Conservation (phyloP, 1,140 invertebrate species). For the Drosophila fuyamai region DNA sequence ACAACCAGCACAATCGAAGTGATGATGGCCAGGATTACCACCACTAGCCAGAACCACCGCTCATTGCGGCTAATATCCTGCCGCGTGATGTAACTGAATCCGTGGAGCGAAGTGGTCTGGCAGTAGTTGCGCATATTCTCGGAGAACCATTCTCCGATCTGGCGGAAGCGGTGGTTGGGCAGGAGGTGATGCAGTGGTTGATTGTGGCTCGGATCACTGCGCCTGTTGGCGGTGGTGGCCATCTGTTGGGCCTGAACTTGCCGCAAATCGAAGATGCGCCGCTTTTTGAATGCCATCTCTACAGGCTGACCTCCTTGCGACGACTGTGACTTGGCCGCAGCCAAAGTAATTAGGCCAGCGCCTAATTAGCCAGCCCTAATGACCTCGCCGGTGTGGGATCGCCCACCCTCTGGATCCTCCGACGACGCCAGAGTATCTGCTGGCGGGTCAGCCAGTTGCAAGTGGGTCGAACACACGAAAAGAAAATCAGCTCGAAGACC, state of each 20-base stretch:
- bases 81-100: conserved; percentile 79
- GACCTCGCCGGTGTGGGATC: conserved; percentile 10
- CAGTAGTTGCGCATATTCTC: conserved; percentile 84
- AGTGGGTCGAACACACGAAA: conserved; percentile 69
- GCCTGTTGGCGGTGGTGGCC: neutral
- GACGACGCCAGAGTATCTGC: conserved; percentile 55
- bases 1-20: conserved; percentile 84
- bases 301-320: neutral
- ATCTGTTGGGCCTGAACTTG: conserved; percentile 58
- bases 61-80: conserved; percentile 67
- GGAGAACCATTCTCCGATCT: conserved; percentile 59
- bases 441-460: conserved; percentile 73
- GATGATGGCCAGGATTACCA: conserved; percentile 84
- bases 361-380: conserved; percentile 62
- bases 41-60: conserved; percentile 84
- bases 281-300: conserved; percentile 69
- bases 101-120: conserved; percentile 84
- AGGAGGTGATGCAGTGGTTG: neutral
- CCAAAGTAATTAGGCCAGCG: conserved; percentile 15
- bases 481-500: conserved; percentile 88
- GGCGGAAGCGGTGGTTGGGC: conserved; percentile 8
- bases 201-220: conserved; percentile 1
- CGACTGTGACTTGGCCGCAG: conserved; percentile 6
- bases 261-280: conserved; percentile 66
- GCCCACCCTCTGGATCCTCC: conserved; percentile 13